Percentiles rank a stretch among this genome's conserved stretches.
Evolutionary conservation across 2,888 invertebrate species (phyloP).

Genomic region (Drepanosiphum platanoidis): DNA sequence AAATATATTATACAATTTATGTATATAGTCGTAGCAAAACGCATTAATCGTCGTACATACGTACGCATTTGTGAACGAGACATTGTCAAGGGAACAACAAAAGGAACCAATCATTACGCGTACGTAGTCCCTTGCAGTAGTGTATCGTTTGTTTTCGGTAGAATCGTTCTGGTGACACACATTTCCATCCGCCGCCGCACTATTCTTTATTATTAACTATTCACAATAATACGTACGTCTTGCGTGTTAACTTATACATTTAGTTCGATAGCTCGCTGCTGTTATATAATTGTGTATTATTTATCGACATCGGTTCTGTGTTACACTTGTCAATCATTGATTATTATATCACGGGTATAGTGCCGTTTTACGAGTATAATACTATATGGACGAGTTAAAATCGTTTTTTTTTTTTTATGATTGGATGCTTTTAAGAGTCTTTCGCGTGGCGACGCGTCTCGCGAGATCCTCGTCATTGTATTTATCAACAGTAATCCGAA

Average conservation of each 20-base stretch:
- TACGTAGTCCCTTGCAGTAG: neutral
- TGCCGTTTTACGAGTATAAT: no score
- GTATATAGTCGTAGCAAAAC: neutral
- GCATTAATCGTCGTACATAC: no score
- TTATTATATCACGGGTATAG: neutral
- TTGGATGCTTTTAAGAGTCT: neutral
- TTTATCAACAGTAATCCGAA: no score
- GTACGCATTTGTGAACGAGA: no score
- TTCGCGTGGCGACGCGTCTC: neutral
- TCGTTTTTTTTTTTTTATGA: neutral
- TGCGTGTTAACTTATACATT: no score
- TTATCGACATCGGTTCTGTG: neutral
- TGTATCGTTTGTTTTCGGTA: neutral
- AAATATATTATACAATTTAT: no score
- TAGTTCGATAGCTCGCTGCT: no score
- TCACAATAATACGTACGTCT: neutral
- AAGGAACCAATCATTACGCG: no score
- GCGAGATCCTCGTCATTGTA: neutral
- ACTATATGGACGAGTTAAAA: neutral
- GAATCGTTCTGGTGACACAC: neutral
- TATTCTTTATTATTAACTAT: neutral
- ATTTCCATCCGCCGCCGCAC: neutral
- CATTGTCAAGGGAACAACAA: no score
- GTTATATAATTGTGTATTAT: no score
- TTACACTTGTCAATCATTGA: neutral